Percentiles rank a stretch among this genome's conserved stretches.
phyloP scores from a whole-genome alignment of 2,888 invertebrate genomes.

The Malthinus seriepunctatus region DNA sequence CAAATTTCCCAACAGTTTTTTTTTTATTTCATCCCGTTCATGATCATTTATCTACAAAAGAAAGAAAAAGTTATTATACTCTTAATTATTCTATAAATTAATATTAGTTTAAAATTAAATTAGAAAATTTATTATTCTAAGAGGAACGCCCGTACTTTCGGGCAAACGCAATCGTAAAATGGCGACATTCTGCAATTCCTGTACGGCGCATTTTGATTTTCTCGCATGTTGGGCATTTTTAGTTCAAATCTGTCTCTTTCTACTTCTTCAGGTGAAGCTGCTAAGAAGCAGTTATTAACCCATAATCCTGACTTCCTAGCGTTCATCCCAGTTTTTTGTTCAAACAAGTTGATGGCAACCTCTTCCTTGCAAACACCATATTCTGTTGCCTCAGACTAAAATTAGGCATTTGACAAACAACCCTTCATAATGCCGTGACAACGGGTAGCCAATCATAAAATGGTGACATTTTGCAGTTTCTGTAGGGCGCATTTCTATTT shows the following conservation, averaged over 20 bases:
- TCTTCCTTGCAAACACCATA: slow-evolving; percentile 6
- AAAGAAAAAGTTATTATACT: neutral
- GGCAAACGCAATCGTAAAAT: too few species aligned
- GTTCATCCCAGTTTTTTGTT: slow-evolving; percentile 6
- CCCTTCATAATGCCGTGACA: slow-evolving; percentile 5
- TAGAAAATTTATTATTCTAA: too few species aligned
- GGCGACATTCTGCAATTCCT: too few species aligned
- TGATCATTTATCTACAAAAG: neutral
- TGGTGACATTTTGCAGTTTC: too few species aligned
- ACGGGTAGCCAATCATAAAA: neutral
- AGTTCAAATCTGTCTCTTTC: too few species aligned
- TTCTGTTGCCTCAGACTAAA: slow-evolving; percentile 9
- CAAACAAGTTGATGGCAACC: slow-evolving; percentile 11
- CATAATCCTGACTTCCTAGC: slow-evolving; percentile 7
- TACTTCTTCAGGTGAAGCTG: slow-evolving; percentile 18
- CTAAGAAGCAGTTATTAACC: slow-evolving; percentile 9
- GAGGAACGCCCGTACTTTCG: too few species aligned
- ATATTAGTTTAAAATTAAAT: neutral
- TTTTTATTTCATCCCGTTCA: neutral
- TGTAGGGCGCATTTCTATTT: too few species aligned
- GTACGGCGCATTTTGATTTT: too few species aligned
- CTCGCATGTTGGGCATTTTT: too few species aligned
- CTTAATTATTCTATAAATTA: neutral
- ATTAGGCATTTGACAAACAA: neutral
- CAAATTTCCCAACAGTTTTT: neutral